Evolutionary conservation across 2,797 vertebrate genomes (phyloP), one percentile per base, ranked within the genome.

Genomic region (Crenuchus spilurus): DNA sequence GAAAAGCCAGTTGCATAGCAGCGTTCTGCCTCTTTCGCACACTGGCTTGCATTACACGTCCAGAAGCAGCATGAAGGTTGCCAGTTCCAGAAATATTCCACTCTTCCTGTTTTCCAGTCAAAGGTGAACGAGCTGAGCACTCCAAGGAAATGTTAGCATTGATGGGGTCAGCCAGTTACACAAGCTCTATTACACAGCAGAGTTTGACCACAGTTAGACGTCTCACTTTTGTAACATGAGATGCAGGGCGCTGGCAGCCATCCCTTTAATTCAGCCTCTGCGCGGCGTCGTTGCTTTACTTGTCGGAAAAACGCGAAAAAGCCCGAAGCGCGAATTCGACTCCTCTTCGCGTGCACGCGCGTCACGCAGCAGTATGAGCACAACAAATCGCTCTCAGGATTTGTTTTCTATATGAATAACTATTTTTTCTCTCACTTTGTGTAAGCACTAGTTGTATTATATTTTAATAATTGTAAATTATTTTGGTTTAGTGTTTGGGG

Each of bases 21-120:
- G 75, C 61, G 49, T 6, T 76, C 30, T 70, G 84, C 49, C 84
- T 86, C 77, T 46, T 88, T 70, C 83, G 46, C 60, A 18, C 35
- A 22, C n/a, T n/a, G 0, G 73, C 1, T n/a, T 84, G 80, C 78
- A 78, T 82, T 18, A 58, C 9, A 51, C 16, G 6, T 13, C 1
- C 16, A n/a, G 30, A 28, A 31, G 30, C 49, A 58, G 9, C 31
- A 52, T 74, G 33, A 18, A 72, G 49, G 37, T 35, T 11, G 28
- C 30, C 37, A 22, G 26, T 18, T 42, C 51, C 31, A 11, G 2
- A 1, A 7, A 20, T 37, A 44, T 13, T 26, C 48, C 26, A 3
- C 13, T 33, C 49, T 18, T n/a, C 26, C n/a, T 9, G n/a, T 24
- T 61, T 11, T 24, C 18, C 49, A 0, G 18, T 39, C 14, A 16